Evolutionary conservation across 2,113 vertebrate species (phyloP).

Genomic region (Dipodomys spectabilis): DNA sequence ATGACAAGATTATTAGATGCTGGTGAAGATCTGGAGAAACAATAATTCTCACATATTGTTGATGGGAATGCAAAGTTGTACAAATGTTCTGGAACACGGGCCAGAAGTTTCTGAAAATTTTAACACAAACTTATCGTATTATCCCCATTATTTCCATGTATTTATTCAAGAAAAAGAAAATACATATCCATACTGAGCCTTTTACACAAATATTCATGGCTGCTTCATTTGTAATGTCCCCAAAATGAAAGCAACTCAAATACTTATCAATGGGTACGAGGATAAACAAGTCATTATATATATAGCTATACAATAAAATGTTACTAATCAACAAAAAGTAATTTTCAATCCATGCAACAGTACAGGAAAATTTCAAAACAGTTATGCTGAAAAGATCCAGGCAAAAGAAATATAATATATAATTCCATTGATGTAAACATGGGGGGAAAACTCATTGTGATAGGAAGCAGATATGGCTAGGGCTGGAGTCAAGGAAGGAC

Average conservation of each 20-base stretch:
- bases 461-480: background rate
- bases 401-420: background rate
- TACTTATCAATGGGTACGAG: background rate
- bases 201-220: background rate
- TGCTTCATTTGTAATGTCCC: background rate
- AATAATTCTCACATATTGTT: background rate
- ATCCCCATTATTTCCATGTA: background rate
- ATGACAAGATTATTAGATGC: background rate
- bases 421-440: background rate
- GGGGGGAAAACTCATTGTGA: background rate
- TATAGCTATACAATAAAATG: background rate
- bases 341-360: background rate
- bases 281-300: background rate
- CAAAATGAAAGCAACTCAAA: constrained; percentile 1
- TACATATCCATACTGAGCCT: background rate
- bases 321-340: background rate
- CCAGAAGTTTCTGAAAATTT: background rate
- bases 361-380: background rate
- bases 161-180: constrained; percentile 34
- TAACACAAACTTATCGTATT: background rate
- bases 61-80: background rate
- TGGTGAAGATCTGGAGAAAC: background rate
- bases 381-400: background rate
- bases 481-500: background rate
- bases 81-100: constrained; percentile 14